Evolutionary conservation across 2,888 invertebrate genomes (phyloP), one percentile per base, ranked within the genome.

Genomic region (Tenodera sinensis): DNA sequence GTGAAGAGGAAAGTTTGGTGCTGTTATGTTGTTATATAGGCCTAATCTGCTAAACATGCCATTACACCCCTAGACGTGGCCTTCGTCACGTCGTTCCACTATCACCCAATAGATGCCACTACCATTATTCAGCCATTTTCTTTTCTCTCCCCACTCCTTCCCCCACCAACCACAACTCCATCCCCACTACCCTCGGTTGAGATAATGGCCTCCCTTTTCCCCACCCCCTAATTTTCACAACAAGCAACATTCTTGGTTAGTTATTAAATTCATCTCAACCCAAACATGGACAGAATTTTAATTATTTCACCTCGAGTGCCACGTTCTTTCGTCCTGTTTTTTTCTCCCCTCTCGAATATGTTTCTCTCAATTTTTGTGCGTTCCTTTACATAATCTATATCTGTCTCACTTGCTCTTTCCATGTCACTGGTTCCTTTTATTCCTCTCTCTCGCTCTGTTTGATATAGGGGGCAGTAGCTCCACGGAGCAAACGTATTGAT

Each of bases 401-500:
- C 54, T 71, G 54, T 71, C 54, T 71, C 54, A 1, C 54, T 71
- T 71, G 54, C 54, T 71, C 54, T 71, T 71, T 71, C 54, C 54
- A 71, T 71, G 54, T 71, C 54, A 71, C 54, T 71, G 54, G 54
- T 71, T 71, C 54, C 54, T 71, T 71, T 71, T 71, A 71, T 71
- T 71, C 27, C 47, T n/a, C 85, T 47, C 84, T 42, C 85, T 85
- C 47, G 15, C 27, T 28, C 85, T 47, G 27, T 25, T 7, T 85
- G 47, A 54, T 9, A 54, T 27, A 85, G 85, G 47, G 85, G 9
- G 47, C 47, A 54, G 47, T 85, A 71, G 54, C 54, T 71, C 54
- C 54, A 71, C 54, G 54, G 54, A 71, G 81, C 81, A 28, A 86
- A 86, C 71, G 84, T 90, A 90, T 90, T 90, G 90, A 90, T 90